A percentile compares a stretch with the other conserved stretches of the same genome.
phyloP scores from a whole-genome alignment of 2,797 vertebrate genomes.

The Neoniphon sammara region DNA sequence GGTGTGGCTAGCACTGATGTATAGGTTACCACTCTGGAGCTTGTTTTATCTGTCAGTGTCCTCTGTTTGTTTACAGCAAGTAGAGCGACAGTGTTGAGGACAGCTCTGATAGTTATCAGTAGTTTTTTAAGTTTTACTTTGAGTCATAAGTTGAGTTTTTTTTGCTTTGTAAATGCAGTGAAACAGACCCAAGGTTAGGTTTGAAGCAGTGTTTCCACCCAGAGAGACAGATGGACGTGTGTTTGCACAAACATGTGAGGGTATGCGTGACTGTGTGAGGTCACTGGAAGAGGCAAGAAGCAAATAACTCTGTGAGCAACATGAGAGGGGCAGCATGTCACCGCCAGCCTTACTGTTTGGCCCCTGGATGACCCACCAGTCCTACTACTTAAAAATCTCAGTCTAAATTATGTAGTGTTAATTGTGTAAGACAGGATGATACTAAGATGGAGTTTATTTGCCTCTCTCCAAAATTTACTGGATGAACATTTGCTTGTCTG shows the following conservation, averaged over 20 bases:
- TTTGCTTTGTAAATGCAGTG: neutral
- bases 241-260: constrained; percentile 13
- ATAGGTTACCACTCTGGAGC: neutral
- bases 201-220: neutral
- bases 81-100: neutral
- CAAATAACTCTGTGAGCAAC: constrained; percentile 28
- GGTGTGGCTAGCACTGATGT: neutral
- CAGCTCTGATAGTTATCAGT: neutral
- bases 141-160: fast-evolving
- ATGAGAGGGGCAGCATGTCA: constrained; percentile 9
- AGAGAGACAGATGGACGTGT: neutral
- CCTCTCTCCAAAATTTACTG: neutral
- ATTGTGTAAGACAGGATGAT: neutral
- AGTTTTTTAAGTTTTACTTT: no score
- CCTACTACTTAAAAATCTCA: neutral
- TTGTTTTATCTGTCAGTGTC: neutral
- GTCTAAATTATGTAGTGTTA: constrained; percentile 1
- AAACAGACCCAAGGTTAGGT: neutral
- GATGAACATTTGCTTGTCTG: neutral
- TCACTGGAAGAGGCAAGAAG: constrained; percentile 6
- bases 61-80: neutral
- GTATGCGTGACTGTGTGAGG: neutral
- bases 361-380: constrained; percentile 15
- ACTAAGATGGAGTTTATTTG: neutral
- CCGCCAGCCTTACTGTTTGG: neutral